Conservation (phyloP, 2,888 invertebrate species). For the Theretra japonica region DNA sequence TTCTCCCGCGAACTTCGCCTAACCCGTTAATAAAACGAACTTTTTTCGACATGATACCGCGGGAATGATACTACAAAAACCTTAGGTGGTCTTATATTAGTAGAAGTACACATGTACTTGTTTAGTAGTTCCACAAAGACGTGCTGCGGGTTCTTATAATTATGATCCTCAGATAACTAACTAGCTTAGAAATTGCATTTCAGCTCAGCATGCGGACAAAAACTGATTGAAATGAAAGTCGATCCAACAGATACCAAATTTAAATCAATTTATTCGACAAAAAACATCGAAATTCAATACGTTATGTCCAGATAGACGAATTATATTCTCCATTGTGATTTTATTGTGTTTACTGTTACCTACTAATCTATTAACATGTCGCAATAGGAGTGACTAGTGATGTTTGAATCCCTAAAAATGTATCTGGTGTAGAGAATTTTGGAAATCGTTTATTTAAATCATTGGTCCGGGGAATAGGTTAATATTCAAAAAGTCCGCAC, state of each 20-base stretch:
- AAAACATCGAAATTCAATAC: constrained; percentile 26
- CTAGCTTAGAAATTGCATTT: constrained; percentile 36
- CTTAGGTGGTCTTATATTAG: constrained; percentile 31
- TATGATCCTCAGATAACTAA: constrained; percentile 39
- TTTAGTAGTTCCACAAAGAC: constrained; percentile 43
- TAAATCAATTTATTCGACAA: constrained; percentile 27
- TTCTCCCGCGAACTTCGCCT: background rate
- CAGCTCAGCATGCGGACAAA: constrained; percentile 35
- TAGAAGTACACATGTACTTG: constrained; percentile 23
- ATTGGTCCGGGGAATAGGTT: too few species aligned
- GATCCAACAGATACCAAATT: constrained; percentile 31
- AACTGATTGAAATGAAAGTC: constrained; percentile 39
- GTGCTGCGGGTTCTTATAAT: constrained; percentile 47
- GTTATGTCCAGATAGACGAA: constrained; percentile 16
- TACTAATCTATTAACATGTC: background rate
- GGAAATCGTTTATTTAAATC: background rate
- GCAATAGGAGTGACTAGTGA: background rate
- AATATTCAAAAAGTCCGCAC: too few species aligned
- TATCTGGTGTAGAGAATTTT: background rate
- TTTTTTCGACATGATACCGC: background rate
- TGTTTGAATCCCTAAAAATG: background rate
- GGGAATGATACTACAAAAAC: constrained; percentile 7
- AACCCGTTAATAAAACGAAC: background rate
- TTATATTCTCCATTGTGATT: constrained; percentile 2
- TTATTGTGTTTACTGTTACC: constrained; percentile 18